Conservation (phyloP, 2,888 invertebrate species). For the Cantharis rufa region DNA sequence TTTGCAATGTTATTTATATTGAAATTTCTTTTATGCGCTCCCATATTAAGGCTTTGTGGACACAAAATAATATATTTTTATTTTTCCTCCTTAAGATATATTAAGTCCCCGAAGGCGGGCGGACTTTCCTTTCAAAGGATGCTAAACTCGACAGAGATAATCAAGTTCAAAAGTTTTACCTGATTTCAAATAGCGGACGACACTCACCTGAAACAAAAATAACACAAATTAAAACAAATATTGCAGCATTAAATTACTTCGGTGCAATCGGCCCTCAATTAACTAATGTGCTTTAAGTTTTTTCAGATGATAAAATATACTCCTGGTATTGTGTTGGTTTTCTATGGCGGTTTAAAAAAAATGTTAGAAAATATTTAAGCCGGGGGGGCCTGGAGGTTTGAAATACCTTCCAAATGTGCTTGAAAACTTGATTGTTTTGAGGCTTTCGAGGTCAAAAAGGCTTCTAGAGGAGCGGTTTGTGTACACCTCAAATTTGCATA, state of each 20-base stretch:
- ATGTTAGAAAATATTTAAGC: too few relatives aligned
- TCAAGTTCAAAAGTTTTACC: background rate
- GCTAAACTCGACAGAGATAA: background rate
- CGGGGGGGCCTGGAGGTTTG: too few relatives aligned
- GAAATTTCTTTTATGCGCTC: background rate
- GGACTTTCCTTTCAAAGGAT: background rate
- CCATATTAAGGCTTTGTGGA: background rate
- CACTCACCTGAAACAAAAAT: background rate
- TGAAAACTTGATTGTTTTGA: background rate
- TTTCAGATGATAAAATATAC: too few relatives aligned
- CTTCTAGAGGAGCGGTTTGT: background rate
- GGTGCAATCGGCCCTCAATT: too few relatives aligned
- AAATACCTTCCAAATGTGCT: too few relatives aligned
- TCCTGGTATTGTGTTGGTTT: too few relatives aligned
- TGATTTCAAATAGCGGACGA: background rate
- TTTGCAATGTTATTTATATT: conserved; percentile 12
- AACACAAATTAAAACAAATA: background rate
- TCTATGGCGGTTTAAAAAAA: too few relatives aligned
- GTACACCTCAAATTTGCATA: background rate
- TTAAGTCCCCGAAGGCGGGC: background rate
- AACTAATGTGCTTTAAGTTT: too few relatives aligned
- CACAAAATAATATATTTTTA: background rate
- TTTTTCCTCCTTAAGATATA: background rate
- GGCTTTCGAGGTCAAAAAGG: too few relatives aligned
- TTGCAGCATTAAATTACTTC: too few relatives aligned